Base-by-base conservation (phyloP, 2,888 invertebrate genomes). In the Hirtodrosophila trivittata region DNA sequence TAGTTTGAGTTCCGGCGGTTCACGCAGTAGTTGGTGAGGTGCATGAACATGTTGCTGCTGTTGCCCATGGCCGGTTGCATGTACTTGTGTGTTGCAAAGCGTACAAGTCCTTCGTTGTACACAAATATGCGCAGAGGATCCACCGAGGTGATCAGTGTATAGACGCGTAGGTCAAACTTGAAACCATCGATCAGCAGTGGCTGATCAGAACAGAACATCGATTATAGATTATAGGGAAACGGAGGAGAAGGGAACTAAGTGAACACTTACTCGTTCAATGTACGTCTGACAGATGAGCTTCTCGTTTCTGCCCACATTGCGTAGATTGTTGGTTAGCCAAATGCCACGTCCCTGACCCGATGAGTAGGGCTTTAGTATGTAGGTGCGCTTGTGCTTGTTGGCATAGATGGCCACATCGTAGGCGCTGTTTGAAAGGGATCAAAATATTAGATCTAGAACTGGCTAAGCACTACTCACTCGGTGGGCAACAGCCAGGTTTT, bases 401-500 rank as follows among this genome's bases (percentile, higher is more conserved):
- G 87, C 75, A 72, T 80, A 87, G n/a, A 64, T 93, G 49, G 93
- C 91, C 10, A 94, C 95, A 89, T 94, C 96, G 2, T 95, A 95
- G 65, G 95, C 93, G 88, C 95, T 89, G 14, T 6, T 0, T 3
- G 10, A 1, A 1, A 12, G 3, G 1, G 1, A 2, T 6, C 3
- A 6, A 16, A 10, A 1, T 0, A 10, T n/a, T 7, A 1, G 6
- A 1, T n/a, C n/a, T n/a, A n/a, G n/a, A n/a, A n/a, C n/a, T n/a
- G n/a, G n/a, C n/a, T n/a, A n/a, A n/a, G 0, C 21, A 1, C 12
- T 10, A 92, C 94, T 93, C 92, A 96, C 95, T 97, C 97, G 12
- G 97, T 95, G 18, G 97, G 97, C 76, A 97, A 93, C 88, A 97
- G 96, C 97, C 97, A 98, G 8, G 97, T 96, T 91, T 95, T 96